Base-by-base conservation (phyloP, 2,797 vertebrate species). In the Rhinophrynus dorsalis region DNA sequence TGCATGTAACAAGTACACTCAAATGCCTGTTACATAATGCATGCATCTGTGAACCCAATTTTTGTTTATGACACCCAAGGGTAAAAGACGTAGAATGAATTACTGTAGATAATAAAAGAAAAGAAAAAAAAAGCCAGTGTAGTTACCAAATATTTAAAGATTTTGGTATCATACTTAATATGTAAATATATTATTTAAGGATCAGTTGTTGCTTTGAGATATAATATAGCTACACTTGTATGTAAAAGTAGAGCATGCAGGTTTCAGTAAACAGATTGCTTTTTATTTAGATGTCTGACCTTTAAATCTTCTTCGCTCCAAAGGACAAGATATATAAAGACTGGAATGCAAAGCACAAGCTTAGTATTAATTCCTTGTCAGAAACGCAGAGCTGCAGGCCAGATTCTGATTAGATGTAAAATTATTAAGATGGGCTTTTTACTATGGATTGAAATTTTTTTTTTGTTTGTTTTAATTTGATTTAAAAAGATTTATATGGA, bases 271-370 rank as follows among this genome's bases (percentile, higher is more conserved):
- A 56, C 67, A 55, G 58, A 70, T 55, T 71, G 60, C 51, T 48
- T 56, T 64, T 48, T 23, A 52, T 65, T 65, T 3, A n/a, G 30
- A 13, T 23, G 27, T 23, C 18, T 59, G 69, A 73, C 69, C 69
- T 73, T 66, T 52, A 17, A 72, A 54, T 59, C 45, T 15, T 59
- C 69, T 32, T 26, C 62, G 13, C 29, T 50, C 5, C 17, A 65
- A 73, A 66, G 69, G 61, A 73, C 62, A 60, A 66, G 69, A 58
- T 73, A 73, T 73, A 66, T 66, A 59, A 66, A 45, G 69, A 59
- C 1, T 27, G 66, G 61, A 65, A 73, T 59, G 44, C 61, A 27
- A 12, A 40, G 35, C n/a, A 32, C 44, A 20, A 33, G 69, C 62
- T 73, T 54, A 73, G 45, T 38, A 48, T 55, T 59, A 66, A 66